Conservation (phyloP, 2,888 invertebrate genomes). For the Euplagia quadripunctaria region DNA sequence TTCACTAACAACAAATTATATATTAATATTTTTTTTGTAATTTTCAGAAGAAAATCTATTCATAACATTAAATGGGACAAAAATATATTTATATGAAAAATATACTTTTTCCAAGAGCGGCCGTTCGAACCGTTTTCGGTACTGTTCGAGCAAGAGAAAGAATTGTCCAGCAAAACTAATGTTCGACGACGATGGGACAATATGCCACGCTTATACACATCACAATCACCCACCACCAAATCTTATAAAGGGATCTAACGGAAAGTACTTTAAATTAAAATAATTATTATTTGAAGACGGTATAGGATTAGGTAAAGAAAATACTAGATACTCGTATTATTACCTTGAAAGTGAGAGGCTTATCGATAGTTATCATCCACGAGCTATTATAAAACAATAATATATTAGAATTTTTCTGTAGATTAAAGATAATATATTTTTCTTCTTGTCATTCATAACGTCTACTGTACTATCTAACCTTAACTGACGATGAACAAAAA, state of each 20-base stretch:
- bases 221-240: constrained; percentile 34
- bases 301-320: background rate
- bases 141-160: constrained; percentile 32
- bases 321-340: too few relatives aligned
- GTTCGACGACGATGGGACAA: constrained; percentile 18
- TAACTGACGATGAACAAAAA: too few relatives aligned
- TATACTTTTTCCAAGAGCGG: constrained; percentile 39
- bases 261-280: constrained; percentile 19
- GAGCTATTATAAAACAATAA: too few relatives aligned
- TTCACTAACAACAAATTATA: background rate
- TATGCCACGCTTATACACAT: background rate
- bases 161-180: constrained; percentile 28
- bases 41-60: constrained; percentile 8
- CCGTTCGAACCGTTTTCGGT: constrained; percentile 14
- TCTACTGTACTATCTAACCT: too few relatives aligned
- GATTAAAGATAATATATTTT: too few relatives aligned
- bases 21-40: background rate
- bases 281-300: background rate
- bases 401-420: too few relatives aligned
- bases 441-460: too few relatives aligned
- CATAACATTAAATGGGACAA: constrained; percentile 22
- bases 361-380: background rate
- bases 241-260: constrained; percentile 14
- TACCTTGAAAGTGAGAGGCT: background rate
- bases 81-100: constrained; percentile 24